A percentile compares a stretch with the other conserved stretches of the same genome.
Evolutionary conservation across 2,113 vertebrate genomes (phyloP).

Genomic region (Thryonomys swinderianus): DNA sequence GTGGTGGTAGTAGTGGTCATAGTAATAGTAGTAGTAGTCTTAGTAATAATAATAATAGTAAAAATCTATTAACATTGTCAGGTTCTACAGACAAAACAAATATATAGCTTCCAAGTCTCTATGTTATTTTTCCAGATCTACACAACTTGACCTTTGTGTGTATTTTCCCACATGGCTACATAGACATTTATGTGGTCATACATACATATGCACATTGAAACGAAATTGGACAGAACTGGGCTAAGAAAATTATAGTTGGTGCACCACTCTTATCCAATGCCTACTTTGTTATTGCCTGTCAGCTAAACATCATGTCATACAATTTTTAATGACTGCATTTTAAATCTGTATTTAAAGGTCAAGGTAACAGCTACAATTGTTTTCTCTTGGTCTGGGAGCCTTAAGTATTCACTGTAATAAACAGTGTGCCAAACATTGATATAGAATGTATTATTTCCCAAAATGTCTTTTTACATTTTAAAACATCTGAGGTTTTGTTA

Average conservation of each 20-base stretch:
- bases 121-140: background rate
- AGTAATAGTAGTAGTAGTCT: background rate
- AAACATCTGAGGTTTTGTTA: background rate
- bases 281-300: background rate
- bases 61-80: background rate
- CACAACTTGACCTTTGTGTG: background rate
- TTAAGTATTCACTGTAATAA: constrained; percentile 17
- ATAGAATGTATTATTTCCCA: background rate
- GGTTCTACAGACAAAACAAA: background rate
- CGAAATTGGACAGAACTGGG: background rate
- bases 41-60: no score
- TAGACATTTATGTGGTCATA: background rate
- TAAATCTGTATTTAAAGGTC: background rate
- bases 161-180: background rate
- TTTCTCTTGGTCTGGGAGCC: background rate
- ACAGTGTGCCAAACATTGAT: background rate
- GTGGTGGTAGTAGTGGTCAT: background rate
- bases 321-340: background rate
- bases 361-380: background rate
- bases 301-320: background rate
- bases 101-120: background rate
- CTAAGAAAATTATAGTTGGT: background rate
- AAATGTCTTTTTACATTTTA: background rate
- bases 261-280: background rate
- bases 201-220: background rate